Evolutionary conservation across 2,113 vertebrate species (phyloP), one percentile per base, ranked within the genome.

Genomic region (Protobothrops mucrosquamatus): DNA sequence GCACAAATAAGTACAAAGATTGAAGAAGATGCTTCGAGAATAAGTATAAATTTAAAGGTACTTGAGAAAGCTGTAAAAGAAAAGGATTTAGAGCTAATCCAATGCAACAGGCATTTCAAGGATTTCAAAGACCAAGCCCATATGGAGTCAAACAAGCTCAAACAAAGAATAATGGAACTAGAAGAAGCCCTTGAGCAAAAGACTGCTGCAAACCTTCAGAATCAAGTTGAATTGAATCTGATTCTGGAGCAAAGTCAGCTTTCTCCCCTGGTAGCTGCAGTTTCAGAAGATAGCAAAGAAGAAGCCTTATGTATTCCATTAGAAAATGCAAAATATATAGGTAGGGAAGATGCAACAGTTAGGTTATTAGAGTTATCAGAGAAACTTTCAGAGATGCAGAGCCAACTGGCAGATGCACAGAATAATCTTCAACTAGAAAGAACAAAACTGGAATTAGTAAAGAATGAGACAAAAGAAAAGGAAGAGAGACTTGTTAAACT

Each of bases 151-250:
- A 97, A 97, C 55, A 24, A 51, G 11, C 98, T 99, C 23, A 96
- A 97, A 23, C 95, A 94, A 69, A 98, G 95, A 92, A 95, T 99
- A 86, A 64, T 94, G 7, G 94, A 97, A 59, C 97, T 99, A 56
- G 98, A 99, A 96, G 98, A 98, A 29, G 92, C 92, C 15, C 97
- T 99, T 88, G 96, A 98, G 94, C 98, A 99, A 92, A 99, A 98
- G 43, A 96, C 98, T 89, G 98, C 98, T 24, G 97, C 97, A 12
- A 97, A 96, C 7, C 96, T 99, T 39, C 98, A 98, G 91, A 98
- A 97, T 96, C 98, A 99, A 91, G 98, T 98, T 90, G 98, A 99
- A 9, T 98, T 98, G 34, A 98, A 98, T 52, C 98, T 98, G 43
- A 93, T 99, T 92, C 98, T 98, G 89, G 97, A 98, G 86, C 97